Percentiles rank a stretch among this genome's conserved stretches.
These are phyloP conservation scores for Maccullochella peelii DNA, from an alignment of 2,113 vertebrate genomes.

Conservation along the genomic window DNA sequence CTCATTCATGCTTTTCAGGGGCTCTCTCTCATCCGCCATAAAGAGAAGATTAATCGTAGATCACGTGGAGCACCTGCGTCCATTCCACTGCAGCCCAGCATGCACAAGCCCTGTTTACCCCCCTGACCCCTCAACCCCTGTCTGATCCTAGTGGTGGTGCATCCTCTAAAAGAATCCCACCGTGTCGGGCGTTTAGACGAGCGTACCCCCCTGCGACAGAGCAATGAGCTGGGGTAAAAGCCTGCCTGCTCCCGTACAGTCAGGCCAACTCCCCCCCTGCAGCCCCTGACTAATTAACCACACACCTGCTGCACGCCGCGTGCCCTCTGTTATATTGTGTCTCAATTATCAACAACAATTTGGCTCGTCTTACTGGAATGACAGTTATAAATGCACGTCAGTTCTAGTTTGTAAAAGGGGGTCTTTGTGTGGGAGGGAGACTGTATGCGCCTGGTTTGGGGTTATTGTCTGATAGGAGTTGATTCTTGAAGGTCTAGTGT, in stretches of 20 bases:
- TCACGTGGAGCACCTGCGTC: slow-evolving; percentile 80
- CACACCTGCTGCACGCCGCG: slow-evolving; percentile 81
- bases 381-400: slow-evolving; percentile 77
- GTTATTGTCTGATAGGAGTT: slow-evolving; percentile 58
- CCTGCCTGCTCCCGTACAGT: slow-evolving; percentile 53
- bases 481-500: slow-evolving; percentile 53
- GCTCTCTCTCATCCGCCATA: slow-evolving; percentile 72
- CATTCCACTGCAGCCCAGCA: slow-evolving; percentile 74
- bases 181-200: slow-evolving; percentile 27
- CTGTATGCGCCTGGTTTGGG: slow-evolving; percentile 53
- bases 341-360: slow-evolving; percentile 80
- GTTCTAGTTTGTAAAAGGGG: slow-evolving; percentile 66
- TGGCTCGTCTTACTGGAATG: slow-evolving; percentile 70
- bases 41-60: slow-evolving; percentile 81
- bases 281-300: slow-evolving; percentile 80
- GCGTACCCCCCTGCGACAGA: slow-evolving; percentile 2
- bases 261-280: slow-evolving; percentile 6
- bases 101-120: slow-evolving; percentile 67
- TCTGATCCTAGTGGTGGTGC: slow-evolving; percentile 61
- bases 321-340: slow-evolving; percentile 77
- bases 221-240: slow-evolving; percentile 58
- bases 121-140: slow-evolving; percentile 48
- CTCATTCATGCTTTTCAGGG: slow-evolving; percentile 78
- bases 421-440: slow-evolving; percentile 60
- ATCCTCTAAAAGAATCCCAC: slow-evolving; percentile 73